Percentiles rank a stretch among this genome's conserved stretches.
Evolutionary conservation across 2,797 vertebrate genomes (phyloP).

Genomic region (Artibeus lituratus): DNA sequence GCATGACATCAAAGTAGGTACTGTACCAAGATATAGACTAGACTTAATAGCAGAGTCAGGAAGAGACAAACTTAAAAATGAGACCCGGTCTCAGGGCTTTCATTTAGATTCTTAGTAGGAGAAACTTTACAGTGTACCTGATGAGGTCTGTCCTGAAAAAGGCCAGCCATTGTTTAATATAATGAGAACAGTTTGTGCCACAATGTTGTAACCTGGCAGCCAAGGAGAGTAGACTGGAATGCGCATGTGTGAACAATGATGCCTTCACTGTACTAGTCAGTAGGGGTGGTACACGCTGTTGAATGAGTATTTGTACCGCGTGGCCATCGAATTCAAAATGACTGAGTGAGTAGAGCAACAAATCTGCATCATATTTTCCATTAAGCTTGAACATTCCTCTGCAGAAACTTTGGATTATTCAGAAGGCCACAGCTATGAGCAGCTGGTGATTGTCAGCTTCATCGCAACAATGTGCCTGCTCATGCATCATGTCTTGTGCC

Average conservation of each 20-base stretch:
- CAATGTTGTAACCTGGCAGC: neutral
- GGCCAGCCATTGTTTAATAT: neutral
- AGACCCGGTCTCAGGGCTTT: neutral
- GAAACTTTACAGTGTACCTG: neutral
- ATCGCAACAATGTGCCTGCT: neutral
- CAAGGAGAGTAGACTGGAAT: neutral
- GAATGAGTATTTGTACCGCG: neutral
- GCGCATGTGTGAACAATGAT: too few species aligned
- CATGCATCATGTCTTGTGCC: neutral
- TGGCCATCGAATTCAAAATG: neutral
- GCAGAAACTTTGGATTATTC: neutral
- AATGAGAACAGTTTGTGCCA: neutral
- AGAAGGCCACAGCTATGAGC: neutral
- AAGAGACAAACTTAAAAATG: constrained; percentile 12
- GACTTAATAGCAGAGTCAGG: constrained; percentile 1
- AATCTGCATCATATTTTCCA: neutral
- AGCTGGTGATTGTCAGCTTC: neutral
- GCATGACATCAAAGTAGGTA: constrained; percentile 27
- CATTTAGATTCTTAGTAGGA: neutral
- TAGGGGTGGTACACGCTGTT: neutral
- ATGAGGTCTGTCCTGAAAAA: neutral
- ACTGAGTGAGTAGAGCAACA: neutral
- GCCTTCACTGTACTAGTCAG: neutral
- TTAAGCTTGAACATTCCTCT: neutral
- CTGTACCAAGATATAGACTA: constrained; percentile 38